phyloP scores from a whole-genome alignment of 2,113 vertebrate genomes.

The Nyctibius bracteatus region DNA sequence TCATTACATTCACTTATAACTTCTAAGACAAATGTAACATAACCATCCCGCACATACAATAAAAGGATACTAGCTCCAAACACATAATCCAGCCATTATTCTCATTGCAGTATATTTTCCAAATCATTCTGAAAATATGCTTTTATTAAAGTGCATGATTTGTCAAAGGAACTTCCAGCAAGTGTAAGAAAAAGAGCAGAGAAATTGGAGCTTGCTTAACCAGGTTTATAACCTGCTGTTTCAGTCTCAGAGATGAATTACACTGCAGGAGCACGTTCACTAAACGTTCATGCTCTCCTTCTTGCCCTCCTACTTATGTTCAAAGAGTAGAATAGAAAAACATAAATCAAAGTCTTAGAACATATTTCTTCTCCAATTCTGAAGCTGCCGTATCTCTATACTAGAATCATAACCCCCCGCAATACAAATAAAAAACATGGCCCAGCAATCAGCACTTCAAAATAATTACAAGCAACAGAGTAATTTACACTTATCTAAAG shows the following conservation, averaged over 20 bases:
- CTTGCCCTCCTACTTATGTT: conserved; percentile 46
- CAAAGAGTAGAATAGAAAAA: conserved; percentile 55
- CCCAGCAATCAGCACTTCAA: conserved; percentile 19
- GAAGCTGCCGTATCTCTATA: conserved; percentile 14
- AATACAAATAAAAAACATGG: conserved; percentile 11
- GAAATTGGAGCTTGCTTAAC: conserved; percentile 16
- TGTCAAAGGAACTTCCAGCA: not conserved
- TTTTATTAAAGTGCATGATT: not conserved
- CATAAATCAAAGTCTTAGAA: conserved; percentile 60
- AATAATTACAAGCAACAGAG: conserved; percentile 46
- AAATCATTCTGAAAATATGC: not conserved
- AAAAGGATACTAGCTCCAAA: not conserved
- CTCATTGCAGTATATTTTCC: not conserved
- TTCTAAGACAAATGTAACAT: not conserved
- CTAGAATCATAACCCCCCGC: not conserved
- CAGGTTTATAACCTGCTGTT: conserved; percentile 42
- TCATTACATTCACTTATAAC: not conserved
- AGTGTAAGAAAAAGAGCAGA: conserved; percentile 1
- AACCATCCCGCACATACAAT: not conserved
- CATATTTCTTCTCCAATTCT: conserved; percentile 23
- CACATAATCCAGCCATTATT: not conserved
- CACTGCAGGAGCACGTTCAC: conserved; percentile 26
- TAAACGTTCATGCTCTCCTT: conserved; percentile 43
- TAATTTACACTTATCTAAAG: conserved; percentile 50
- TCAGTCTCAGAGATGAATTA: conserved; percentile 55